A percentile compares a stretch with the other conserved stretches of the same genome.
These are phyloP conservation scores for Mormyrus lacerda DNA, from an alignment of 2,113 vertebrate genomes.

Conservation along the genomic window DNA sequence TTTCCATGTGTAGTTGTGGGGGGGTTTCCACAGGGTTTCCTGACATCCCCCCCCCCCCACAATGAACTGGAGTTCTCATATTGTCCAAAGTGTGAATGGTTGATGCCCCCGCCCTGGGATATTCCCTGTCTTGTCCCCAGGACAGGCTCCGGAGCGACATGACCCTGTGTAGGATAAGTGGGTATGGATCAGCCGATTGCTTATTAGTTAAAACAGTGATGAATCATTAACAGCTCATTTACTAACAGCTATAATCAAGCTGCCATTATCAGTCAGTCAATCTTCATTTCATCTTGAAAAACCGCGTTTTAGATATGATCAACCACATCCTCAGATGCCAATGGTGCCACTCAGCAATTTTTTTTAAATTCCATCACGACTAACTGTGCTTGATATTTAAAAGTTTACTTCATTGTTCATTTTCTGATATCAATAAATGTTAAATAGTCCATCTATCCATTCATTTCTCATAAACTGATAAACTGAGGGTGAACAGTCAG, in stretches of 20 bases:
- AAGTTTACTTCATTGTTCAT: not conserved
- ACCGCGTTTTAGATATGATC: not conserved
- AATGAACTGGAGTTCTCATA: not conserved
- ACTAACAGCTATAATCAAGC: not conserved
- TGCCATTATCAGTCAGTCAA: not conserved
- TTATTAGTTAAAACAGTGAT: not conserved
- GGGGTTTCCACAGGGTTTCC: not conserved
- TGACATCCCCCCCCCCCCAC: not conserved
- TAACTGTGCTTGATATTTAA: not conserved
- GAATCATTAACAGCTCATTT: not conserved
- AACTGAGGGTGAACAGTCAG: no score
- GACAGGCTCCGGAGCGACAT: not conserved
- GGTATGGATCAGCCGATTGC: not conserved
- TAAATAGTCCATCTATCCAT: not conserved
- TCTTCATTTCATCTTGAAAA: not conserved
- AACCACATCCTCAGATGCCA: not conserved
- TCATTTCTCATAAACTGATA: not conserved
- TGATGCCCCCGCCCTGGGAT: not conserved
- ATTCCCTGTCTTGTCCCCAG: not conserved
- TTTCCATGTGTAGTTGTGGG: not conserved
- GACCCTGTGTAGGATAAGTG: not conserved
- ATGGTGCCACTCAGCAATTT: not conserved
- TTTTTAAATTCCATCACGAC: not conserved
- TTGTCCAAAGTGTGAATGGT: no score
- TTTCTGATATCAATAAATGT: not conserved